These are phyloP conservation scores for Tridacna crocea DNA, from an alignment of 2,888 invertebrate species.

Conservation along the genomic window DNA sequence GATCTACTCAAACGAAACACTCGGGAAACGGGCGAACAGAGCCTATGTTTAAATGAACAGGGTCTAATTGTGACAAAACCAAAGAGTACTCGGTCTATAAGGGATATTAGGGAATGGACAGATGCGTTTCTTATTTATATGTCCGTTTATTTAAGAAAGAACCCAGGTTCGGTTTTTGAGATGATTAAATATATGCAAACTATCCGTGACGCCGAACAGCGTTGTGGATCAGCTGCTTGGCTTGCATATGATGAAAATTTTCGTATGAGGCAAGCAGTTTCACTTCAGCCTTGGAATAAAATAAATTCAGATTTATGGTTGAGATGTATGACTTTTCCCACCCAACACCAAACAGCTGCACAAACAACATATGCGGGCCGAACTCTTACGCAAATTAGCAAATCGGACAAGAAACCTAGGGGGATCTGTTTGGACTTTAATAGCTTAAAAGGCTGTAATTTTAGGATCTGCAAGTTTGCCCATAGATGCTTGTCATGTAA, in stretches of 20 bases:
- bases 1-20: no score
- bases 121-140: no score
- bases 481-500: conserved; percentile 37
- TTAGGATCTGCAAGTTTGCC: conserved; percentile 22
- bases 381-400: neutral
- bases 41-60: neutral
- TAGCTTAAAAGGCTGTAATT: neutral
- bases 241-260: neutral
- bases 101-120: no score
- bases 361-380: neutral
- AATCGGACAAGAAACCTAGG: neutral
- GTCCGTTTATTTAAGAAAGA: no score
- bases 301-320: conserved; percentile 43
- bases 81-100: no score
- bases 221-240: no score
- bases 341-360: neutral
- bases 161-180: no score
- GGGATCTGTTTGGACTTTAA: neutral
- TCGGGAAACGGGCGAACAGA: no score
- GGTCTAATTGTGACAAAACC: neutral
- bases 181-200: no score
- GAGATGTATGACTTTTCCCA: neutral
- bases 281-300: conserved; percentile 12
- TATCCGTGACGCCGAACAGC: no score
- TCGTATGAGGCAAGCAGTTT: no score